Evolutionary conservation across 2,888 invertebrate genomes (phyloP).

Genomic region (Calliphora vomitoria): DNA sequence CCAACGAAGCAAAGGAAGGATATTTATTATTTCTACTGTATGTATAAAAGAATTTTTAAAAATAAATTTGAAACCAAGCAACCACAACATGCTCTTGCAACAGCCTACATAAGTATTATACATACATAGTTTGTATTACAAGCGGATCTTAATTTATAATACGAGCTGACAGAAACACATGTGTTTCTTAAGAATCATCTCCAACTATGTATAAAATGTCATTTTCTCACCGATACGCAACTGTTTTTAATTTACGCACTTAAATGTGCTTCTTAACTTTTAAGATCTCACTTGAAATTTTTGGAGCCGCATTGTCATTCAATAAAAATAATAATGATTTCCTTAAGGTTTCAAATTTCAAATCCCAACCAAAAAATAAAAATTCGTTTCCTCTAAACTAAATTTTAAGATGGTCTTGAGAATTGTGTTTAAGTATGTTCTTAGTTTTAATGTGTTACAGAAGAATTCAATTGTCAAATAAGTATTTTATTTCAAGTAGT

Average conservation of each 20-base stretch:
- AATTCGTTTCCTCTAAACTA: not conserved
- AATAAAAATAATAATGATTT: conserved; percentile 43
- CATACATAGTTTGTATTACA: conserved; percentile 6
- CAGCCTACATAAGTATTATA: conserved; percentile 19
- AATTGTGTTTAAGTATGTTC: conserved; percentile 15
- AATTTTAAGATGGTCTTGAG: not conserved
- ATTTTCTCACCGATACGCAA: conserved; percentile 55
- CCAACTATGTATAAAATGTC: conserved; percentile 21
- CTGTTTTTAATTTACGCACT: conserved; percentile 63
- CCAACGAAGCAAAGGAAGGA: conserved; percentile 69
- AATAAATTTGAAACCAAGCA: conserved; percentile 11
- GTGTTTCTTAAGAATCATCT: conserved; percentile 17
- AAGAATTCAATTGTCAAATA: not conserved
- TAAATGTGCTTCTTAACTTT: conserved; percentile 26
- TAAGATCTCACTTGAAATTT: conserved; percentile 17
- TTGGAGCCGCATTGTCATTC: conserved; percentile 31
- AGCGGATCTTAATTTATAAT: conserved; percentile 41
- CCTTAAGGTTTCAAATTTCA: conserved; percentile 66
- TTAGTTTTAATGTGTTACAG: conserved; percentile 8
- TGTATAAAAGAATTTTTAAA: conserved; percentile 25
- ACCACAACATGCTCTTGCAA: conserved; percentile 11
- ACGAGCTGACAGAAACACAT: conserved; percentile 13
- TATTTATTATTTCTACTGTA: conserved; percentile 10
- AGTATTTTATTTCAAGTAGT: not conserved
- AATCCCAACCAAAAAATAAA: conserved; percentile 6